Evolutionary conservation across 2,113 vertebrate genomes (phyloP).

Genomic region (Prietella phreatophila): DNA sequence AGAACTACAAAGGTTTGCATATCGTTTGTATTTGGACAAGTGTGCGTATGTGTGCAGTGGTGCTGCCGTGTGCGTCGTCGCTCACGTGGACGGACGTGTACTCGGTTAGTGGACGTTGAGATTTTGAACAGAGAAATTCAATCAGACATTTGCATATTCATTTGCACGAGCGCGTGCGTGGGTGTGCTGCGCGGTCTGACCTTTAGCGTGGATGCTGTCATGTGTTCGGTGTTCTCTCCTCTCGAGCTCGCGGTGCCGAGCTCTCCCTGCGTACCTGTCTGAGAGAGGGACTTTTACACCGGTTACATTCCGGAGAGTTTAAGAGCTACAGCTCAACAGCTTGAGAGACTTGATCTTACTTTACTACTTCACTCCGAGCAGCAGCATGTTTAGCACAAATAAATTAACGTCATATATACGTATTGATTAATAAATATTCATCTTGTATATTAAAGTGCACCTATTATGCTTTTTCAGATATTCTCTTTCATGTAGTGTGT

Average conservation of each 20-base stretch:
- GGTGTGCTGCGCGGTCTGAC: background rate
- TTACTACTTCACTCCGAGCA: too few species aligned
- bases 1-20: background rate
- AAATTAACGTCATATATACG: too few species aligned
- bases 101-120: background rate
- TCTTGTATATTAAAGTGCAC: background rate
- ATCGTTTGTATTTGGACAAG: background rate
- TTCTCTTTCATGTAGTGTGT: too few species aligned
- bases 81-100: background rate
- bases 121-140: background rate
- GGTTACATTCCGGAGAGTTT: background rate
- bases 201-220: background rate
- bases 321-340: background rate
- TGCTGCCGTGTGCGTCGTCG: background rate
- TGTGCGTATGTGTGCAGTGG: background rate
- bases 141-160: conserved; percentile 1
- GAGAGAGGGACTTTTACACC: background rate
- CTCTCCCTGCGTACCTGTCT: background rate
- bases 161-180: background rate
- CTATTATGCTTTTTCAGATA: too few species aligned
- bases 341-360: background rate
- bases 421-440: too few species aligned
- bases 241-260: background rate
- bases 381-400: too few species aligned
- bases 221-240: background rate